Base-by-base conservation (phyloP, 2,113 vertebrate species). In the Macquaria ambigua region DNA sequence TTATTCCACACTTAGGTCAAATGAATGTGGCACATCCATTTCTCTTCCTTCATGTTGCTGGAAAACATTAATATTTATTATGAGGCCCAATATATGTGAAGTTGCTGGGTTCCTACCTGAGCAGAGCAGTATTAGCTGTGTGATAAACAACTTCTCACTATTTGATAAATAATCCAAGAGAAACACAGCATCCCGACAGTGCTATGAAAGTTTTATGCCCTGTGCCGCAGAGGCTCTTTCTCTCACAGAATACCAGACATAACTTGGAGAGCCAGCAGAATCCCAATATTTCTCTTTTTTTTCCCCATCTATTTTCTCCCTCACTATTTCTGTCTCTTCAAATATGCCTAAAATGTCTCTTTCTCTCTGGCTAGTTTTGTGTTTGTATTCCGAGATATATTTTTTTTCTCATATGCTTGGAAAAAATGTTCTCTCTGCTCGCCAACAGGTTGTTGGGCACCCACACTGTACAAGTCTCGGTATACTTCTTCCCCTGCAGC, bases 111-210 rank as follows among this genome's bases (percentile, higher is more conserved):
- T 73, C 63, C 79, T 90, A 93, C 91, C 91, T 94, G 91, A 79
- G 85, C 55, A 76, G 83, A 86, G 76, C 81, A 73, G 84, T 84
- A 93, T 93, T 89, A 93, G 83, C 81, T 74, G 80, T 90, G 88
- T 93, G 92, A 95, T 95, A 95, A 95, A 95, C 93, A 94, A 90
- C 89, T 92, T 81, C 86, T 86, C 79, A 76, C 84, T 77, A 92
- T 92, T 90, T 95, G 86, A 95, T 95, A 92, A 95, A 95, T 95
- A 95, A 95, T 95, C 94, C 91, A 95, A 73, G 62, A 93, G 92
- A 93, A 94, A 93, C 90, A 90, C 89, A 93, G 91, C 89, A 93
- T 92, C 91, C 82, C 80, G 79, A 93, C 92, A 91, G 91, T 89
- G 92, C 88, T 66, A 95, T 95, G 86, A 94, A 95, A 94, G 66